A percentile compares a stretch with the other conserved stretches of the same genome.
Conservation (phyloP, 2,113 vertebrate genomes). For the Neoarius graeffei region DNA sequence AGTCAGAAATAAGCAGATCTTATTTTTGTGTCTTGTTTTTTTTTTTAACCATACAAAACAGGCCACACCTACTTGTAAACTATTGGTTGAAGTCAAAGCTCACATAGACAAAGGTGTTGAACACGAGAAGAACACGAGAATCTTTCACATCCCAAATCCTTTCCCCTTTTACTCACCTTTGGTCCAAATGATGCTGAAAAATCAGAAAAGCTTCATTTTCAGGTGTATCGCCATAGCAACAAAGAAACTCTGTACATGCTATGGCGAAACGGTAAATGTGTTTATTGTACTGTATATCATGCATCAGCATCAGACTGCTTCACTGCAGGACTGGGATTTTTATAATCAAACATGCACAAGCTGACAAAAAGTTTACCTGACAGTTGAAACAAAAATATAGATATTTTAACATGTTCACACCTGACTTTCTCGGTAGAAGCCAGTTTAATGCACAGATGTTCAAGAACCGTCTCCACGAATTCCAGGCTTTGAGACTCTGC, state of each 20-base stretch:
- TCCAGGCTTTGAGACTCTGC: neutral
- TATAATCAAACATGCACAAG: neutral
- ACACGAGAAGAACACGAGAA: no score
- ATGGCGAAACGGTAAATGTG: neutral
- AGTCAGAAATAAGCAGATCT: neutral
- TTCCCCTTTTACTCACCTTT: neutral
- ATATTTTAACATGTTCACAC: neutral
- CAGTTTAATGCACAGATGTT: conserved; percentile 1
- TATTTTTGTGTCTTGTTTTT: neutral
- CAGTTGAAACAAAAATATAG: neutral
- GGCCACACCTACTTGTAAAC: neutral
- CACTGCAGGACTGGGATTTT: neutral
- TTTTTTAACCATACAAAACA: neutral
- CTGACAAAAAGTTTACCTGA: neutral
- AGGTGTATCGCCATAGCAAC: neutral
- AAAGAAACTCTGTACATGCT: neutral
- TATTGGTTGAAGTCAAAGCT: neutral
- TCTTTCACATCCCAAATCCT: neutral
- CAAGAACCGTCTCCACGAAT: neutral
- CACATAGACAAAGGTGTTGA: neutral
- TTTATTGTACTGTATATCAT: neutral
- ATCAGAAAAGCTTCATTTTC: neutral
- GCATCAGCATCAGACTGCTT: neutral
- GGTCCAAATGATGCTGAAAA: neutral
- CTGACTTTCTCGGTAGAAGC: neutral